Evolutionary conservation across 1,140 invertebrate genomes (phyloP).

Genomic region (Achroia grisella): DNA sequence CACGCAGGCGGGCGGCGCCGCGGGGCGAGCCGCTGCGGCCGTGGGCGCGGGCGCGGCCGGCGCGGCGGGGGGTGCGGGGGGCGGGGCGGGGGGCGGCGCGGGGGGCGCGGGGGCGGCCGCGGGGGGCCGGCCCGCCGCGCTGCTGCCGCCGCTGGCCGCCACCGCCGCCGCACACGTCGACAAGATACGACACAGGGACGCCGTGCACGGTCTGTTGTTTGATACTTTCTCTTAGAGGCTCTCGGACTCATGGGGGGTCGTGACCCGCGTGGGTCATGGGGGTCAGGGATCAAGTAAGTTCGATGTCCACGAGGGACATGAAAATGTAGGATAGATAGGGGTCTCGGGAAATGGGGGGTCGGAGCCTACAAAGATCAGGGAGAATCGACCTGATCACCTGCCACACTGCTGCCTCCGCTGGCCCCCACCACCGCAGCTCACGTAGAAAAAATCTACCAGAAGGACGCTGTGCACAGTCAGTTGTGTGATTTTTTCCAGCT

Average conservation of each 20-base stretch:
- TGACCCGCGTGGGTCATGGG: too few species aligned
- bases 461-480: slow-evolving; percentile 43
- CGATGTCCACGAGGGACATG: too few species aligned
- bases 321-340: too few species aligned
- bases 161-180: slow-evolving; percentile 33
- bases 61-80: slow-evolving; percentile 11
- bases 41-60: slow-evolving; percentile 15
- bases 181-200: slow-evolving; percentile 39
- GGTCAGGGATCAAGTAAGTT: too few species aligned
- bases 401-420: slow-evolving; percentile 35
- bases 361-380: background rate
- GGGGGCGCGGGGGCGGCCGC: background rate
- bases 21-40: slow-evolving; percentile 27
- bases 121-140: slow-evolving; percentile 3
- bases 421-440: slow-evolving; percentile 38
- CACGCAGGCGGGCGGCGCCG: slow-evolving; percentile 32
- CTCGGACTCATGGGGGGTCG: too few species aligned
- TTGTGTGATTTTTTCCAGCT: too few species aligned
- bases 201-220: slow-evolving; percentile 32
- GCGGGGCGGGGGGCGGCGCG: slow-evolving; percentile 5
- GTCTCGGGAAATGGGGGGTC: background rate
- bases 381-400: slow-evolving; percentile 6
- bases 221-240: too few species aligned
- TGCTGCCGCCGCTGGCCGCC: slow-evolving; percentile 38
- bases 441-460: slow-evolving; percentile 29